Evolutionary conservation across 2,113 vertebrate genomes (phyloP).

Genomic region (Pandion haliaetus): DNA sequence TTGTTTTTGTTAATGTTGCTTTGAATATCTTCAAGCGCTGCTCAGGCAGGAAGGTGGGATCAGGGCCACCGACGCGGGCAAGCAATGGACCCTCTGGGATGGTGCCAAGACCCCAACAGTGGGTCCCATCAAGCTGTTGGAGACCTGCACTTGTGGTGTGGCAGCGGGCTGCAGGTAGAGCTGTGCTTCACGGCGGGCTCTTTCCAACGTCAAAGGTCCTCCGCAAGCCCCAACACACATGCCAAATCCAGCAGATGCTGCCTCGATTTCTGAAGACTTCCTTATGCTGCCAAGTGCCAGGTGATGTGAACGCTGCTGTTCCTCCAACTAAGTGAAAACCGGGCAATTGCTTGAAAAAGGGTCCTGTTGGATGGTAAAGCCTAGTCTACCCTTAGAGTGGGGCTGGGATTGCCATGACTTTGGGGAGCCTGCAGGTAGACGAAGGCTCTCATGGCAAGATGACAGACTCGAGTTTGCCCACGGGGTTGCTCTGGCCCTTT

Average conservation of each 20-base stretch:
- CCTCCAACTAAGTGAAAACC: fast-evolving
- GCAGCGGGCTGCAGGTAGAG: not conserved
- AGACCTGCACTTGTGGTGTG: not conserved
- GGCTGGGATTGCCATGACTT: not conserved
- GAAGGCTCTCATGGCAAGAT: too few species aligned
- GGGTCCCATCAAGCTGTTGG: not conserved
- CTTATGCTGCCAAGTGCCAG: not conserved
- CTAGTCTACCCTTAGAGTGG: too few species aligned
- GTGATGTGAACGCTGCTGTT: fast-evolving
- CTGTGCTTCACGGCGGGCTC: fast-evolving
- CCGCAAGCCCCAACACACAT: fast-evolving
- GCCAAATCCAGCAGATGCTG: not conserved
- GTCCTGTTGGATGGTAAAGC: not conserved
- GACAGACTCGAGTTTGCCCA: not conserved
- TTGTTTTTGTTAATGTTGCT: not conserved
- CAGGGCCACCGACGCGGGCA: fast-evolving
- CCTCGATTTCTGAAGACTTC: not conserved
- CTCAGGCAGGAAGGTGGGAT: not conserved
- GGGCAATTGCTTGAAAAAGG: not conserved
- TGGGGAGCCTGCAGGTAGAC: not conserved
- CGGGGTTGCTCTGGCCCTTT: not conserved
- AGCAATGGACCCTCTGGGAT: not conserved
- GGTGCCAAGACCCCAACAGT: fast-evolving
- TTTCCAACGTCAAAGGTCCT: not conserved
- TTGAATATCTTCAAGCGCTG: not conserved